Percentiles rank a stretch among this genome's conserved stretches.
These are phyloP conservation scores for Aldrovandia affinis DNA, from an alignment of 2,797 vertebrate species.

Conservation along the genomic window DNA sequence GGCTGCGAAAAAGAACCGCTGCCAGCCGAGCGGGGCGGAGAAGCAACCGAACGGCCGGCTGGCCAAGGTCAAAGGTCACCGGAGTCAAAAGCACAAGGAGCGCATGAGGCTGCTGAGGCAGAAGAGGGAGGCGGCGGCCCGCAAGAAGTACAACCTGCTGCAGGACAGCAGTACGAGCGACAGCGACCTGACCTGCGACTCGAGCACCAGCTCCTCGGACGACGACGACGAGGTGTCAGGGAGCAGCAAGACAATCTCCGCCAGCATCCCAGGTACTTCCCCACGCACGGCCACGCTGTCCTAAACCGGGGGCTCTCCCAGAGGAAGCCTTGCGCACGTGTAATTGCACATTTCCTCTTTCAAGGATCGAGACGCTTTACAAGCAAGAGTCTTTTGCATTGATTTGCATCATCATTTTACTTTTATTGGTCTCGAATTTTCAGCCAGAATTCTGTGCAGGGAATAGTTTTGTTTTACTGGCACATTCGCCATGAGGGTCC, in stretches of 20 bases:
- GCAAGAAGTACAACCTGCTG: conserved; percentile 96
- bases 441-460: neutral
- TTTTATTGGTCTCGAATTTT: neutral
- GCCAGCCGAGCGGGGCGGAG: conserved; percentile 79
- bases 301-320: neutral
- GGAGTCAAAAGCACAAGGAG: conserved; percentile 97
- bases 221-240: conserved; percentile 90
- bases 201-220: conserved; percentile 79
- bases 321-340: conserved; percentile 16
- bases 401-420: neutral
- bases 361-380: neutral
- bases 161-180: conserved; percentile 99
- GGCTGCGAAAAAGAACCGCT: conserved; percentile 97
- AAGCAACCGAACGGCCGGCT: conserved; percentile 88
- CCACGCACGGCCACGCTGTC: conserved; percentile 26
- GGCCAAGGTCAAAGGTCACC: conserved; percentile 87
- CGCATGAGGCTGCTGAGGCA: conserved; percentile 93
- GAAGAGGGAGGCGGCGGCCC: conserved; percentile 93
- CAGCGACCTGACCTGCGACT: conserved; percentile 97
- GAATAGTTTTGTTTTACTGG: neutral
- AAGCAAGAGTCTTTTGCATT: neutral
- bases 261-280: conserved; percentile 94
- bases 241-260: conserved; percentile 96
- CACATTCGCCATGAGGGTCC: neutral
- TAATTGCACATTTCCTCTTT: neutral